These are phyloP conservation scores for Xiphophorus birchmanni DNA, from an alignment of 2,797 vertebrate species.

Conservation along the genomic window DNA sequence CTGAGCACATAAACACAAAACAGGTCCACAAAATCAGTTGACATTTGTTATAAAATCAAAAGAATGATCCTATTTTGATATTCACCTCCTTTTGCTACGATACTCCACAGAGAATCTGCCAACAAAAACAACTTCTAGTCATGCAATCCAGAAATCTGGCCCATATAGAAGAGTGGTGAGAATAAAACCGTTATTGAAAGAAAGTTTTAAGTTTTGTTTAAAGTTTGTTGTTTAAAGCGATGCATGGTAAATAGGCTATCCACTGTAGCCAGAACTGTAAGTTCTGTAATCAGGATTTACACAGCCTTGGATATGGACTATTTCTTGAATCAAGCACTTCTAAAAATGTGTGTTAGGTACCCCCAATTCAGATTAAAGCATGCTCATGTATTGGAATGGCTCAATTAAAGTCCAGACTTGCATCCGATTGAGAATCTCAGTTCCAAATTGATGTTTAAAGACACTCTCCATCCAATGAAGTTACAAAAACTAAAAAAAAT, in stretches of 20 bases:
- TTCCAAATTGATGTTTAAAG: neutral
- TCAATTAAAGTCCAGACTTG: too few relatives aligned
- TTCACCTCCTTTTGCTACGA: neutral
- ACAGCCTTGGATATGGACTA: neutral
- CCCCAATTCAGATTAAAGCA: too few relatives aligned
- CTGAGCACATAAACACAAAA: constrained; percentile 24
- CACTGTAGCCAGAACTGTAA: neutral
- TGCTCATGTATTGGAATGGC: too few relatives aligned
- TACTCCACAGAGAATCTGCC: neutral
- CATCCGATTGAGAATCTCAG: too few relatives aligned
- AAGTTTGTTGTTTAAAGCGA: neutral
- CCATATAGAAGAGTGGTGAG: neutral
- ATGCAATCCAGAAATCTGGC: neutral
- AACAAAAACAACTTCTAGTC: neutral
- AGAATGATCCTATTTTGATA: neutral
- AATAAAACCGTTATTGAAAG: neutral
- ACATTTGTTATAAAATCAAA: neutral
- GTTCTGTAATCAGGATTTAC: neutral
- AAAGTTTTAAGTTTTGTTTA: neutral
- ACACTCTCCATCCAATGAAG: neutral
- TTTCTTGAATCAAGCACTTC: too few relatives aligned
- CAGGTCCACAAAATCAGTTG: neutral
- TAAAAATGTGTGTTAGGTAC: too few relatives aligned
- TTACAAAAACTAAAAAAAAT: neutral
- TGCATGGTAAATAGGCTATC: neutral